phyloP scores from a whole-genome alignment of 2,113 vertebrate genomes.

The Xenopus borealis region DNA sequence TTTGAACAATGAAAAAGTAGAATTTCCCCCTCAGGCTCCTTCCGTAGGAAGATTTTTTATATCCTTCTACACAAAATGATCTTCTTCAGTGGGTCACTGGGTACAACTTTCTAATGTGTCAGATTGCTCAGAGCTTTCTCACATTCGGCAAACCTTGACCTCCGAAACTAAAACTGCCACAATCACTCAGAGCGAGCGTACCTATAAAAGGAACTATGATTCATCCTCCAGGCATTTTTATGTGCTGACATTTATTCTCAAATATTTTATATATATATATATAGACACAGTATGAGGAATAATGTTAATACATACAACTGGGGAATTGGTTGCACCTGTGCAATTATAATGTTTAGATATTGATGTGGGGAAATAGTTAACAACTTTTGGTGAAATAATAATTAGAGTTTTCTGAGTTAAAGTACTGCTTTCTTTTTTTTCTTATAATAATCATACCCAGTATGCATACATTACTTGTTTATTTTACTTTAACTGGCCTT shows the following conservation, averaged over 20 bases:
- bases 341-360: too few species aligned
- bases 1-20: not conserved
- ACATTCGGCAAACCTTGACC: not conserved
- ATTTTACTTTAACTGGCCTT: too few species aligned
- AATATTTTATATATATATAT: not conserved
- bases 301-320: too few species aligned
- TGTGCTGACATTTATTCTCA: not conserved
- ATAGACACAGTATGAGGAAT: too few species aligned
- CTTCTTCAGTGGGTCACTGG: constrained; percentile 10
- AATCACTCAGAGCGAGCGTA: not conserved
- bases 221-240: not conserved
- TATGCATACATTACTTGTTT: too few species aligned
- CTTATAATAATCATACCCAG: too few species aligned
- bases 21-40: constrained; percentile 3
- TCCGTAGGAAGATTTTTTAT: not conserved
- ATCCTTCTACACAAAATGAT: not conserved
- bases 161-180: not conserved
- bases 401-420: too few species aligned
- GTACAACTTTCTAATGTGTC: constrained; percentile 24
- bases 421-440: too few species aligned
- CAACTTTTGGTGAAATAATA: too few species aligned
- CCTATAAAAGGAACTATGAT: not conserved
- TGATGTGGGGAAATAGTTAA: too few species aligned
- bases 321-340: too few species aligned
- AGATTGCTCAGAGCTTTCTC: constrained; percentile 14